Evolutionary conservation across 2,888 invertebrate genomes (phyloP).

Genomic region (Pristionchus entomophagus): DNA sequence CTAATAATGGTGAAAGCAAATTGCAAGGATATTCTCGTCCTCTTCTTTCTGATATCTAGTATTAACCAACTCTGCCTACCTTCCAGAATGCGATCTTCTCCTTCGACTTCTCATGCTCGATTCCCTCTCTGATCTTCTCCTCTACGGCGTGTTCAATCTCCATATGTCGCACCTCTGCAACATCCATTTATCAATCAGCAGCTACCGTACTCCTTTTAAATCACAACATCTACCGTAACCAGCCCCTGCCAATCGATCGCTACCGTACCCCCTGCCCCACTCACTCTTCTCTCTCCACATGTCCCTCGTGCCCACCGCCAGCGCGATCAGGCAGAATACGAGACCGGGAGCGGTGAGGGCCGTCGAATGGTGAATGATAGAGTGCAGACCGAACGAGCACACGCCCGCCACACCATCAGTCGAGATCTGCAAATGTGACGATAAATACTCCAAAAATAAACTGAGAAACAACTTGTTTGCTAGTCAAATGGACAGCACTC

Average conservation of each 20-base stretch:
- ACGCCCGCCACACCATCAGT: slow-evolving; percentile 36
- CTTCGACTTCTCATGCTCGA: background rate
- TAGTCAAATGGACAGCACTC: no score
- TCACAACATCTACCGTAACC: background rate
- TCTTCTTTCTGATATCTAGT: no score
- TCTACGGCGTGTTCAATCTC: background rate
- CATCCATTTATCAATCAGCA: background rate
- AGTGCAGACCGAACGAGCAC: slow-evolving; percentile 40
- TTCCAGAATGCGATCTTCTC: background rate
- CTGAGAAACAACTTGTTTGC: background rate
- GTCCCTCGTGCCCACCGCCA: background rate
- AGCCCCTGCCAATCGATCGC: background rate
- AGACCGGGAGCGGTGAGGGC: background rate
- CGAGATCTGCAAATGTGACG: background rate
- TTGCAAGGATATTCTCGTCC: no score
- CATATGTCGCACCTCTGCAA: background rate
- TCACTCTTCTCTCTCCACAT: background rate
- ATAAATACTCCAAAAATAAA: background rate
- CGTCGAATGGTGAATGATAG: background rate
- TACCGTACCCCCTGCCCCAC: background rate
- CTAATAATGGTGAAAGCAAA: no score
- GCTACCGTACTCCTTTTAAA: background rate
- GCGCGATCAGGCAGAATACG: background rate
- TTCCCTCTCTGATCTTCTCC: background rate
- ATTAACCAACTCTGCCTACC: background rate